Base-by-base conservation (phyloP, 2,797 vertebrate species). In the Capromys pilorides region DNA sequence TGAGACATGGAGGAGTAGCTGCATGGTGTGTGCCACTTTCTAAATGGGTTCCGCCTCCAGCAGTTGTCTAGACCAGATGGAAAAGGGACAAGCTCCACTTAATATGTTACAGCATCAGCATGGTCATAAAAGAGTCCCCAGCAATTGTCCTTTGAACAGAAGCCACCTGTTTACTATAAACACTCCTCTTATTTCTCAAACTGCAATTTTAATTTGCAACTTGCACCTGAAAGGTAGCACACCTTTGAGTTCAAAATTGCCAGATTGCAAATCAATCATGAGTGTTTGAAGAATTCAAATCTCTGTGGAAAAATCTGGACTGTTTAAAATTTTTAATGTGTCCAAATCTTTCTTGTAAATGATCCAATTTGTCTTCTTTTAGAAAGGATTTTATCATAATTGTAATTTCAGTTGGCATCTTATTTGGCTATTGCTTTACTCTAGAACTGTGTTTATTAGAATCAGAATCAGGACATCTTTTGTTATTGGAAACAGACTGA, bases 141-240 rank as follows among this genome's bases (percentile, higher is more conserved):
- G 98, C 93, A 98, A 97, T 98, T 96, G 96, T 96, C 97, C 96
- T 93, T 85, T 93, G 95, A 98, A 96, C 94, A 95, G 93, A 62
- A 98, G 97, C 97, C 98, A 98, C 97, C 97, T 98, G 98, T 97
- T 98, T 98, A 98, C 96, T 97, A 98, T 97, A 98, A 98, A 98
- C 85, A 95, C 61, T 96, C 96, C 96, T 97, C 95, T 93, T 92
- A 97, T 95, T 97, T 97, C 96, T 95, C 82, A 77, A 96, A 96
- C 1, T 6, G 83, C 92, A 97, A 69, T 95, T 97, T 95, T 96
- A 96, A 98, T 97, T 97, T 97, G 96, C 81, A 95, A 95, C 80
- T 87, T 88, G 87, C 93, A 96, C 96, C 92, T 94, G 94, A 94
- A 97, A 98, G 96, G 85, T 90, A 94, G 88, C 49, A 49, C 59